Conservation (phyloP, 1,140 invertebrate species). For the Drosophila kohkoa region DNA sequence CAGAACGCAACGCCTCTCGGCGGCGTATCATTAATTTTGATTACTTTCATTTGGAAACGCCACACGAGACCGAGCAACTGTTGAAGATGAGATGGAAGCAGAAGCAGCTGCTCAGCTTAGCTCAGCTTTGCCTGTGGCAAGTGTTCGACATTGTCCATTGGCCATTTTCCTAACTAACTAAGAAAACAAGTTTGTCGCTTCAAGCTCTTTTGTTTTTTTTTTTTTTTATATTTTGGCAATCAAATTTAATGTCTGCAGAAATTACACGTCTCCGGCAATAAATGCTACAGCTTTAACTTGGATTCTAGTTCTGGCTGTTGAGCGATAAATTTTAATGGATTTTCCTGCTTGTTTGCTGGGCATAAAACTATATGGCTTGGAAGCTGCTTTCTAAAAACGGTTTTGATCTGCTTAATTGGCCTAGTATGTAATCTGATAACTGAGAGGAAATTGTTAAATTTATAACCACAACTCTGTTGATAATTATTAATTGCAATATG, state of each 20-base stretch:
- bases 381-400: constrained; percentile 1
- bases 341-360: not conserved
- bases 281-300: constrained; percentile 19
- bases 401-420: not conserved
- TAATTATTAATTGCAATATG: not conserved
- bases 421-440: not conserved
- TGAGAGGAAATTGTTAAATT: not conserved
- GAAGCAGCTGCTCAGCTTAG: not conserved
- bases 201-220: constrained; percentile 53
- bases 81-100: too few species aligned
- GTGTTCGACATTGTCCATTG: constrained; percentile 37
- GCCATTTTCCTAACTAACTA: not conserved
- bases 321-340: constrained; percentile 16
- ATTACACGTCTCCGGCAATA: constrained; percentile 17
- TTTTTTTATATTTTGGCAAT: constrained; percentile 63
- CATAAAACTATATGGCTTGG: constrained; percentile 6
- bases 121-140: not conserved
- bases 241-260: constrained; percentile 48
- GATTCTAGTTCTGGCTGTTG: not conserved
- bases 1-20: constrained; percentile 56
- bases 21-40: constrained; percentile 72
- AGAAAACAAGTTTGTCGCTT: constrained; percentile 63
- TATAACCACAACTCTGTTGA: not conserved
- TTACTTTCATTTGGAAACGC: constrained; percentile 78
- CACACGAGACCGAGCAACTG: constrained; percentile 19